A percentile compares a stretch with the other conserved stretches of the same genome.
These are phyloP conservation scores for Poecilus cupreus DNA, from an alignment of 2,888 invertebrate genomes.

Conservation along the genomic window DNA sequence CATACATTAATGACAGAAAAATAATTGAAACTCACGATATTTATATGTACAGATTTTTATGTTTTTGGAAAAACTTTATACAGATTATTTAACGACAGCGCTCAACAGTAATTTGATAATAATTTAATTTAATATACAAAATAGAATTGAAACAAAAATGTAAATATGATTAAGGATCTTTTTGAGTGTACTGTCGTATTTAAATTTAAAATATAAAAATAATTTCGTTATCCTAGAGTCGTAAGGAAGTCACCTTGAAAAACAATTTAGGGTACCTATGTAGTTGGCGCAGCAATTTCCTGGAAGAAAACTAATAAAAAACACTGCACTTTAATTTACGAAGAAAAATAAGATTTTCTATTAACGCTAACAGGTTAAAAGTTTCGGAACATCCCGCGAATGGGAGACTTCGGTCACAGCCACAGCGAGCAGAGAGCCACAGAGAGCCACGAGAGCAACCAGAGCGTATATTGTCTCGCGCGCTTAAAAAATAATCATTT, in stretches of 20 bases:
- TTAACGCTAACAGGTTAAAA: constrained; percentile 50
- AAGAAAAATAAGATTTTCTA: constrained; percentile 52
- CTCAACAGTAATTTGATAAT: too few species aligned
- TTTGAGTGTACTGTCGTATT: too few species aligned
- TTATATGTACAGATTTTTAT: too few species aligned
- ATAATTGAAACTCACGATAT: too few species aligned
- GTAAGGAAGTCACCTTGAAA: neutral
- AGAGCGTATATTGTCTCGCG: constrained; percentile 48
- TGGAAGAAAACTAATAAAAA: constrained; percentile 43
- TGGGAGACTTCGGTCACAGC: neutral
- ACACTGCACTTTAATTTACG: constrained; percentile 49
- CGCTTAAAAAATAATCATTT: constrained; percentile 60
- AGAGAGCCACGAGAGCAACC: neutral
- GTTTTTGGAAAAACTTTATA: too few species aligned
- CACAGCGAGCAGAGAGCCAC: neutral
- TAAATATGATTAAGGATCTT: too few species aligned
- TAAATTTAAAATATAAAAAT: neutral
- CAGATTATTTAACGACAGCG: too few species aligned
- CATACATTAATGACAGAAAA: too few species aligned
- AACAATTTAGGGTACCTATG: constrained; percentile 14
- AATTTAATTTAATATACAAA: too few species aligned
- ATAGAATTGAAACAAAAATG: too few species aligned
- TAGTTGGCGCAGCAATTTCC: constrained; percentile 24
- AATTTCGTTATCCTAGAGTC: neutral
- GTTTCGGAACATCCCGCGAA: constrained; percentile 35